Evolutionary conservation across 2,113 vertebrate genomes (phyloP), one percentile per base, ranked within the genome.

Genomic region (Alexandromys fortis): DNA sequence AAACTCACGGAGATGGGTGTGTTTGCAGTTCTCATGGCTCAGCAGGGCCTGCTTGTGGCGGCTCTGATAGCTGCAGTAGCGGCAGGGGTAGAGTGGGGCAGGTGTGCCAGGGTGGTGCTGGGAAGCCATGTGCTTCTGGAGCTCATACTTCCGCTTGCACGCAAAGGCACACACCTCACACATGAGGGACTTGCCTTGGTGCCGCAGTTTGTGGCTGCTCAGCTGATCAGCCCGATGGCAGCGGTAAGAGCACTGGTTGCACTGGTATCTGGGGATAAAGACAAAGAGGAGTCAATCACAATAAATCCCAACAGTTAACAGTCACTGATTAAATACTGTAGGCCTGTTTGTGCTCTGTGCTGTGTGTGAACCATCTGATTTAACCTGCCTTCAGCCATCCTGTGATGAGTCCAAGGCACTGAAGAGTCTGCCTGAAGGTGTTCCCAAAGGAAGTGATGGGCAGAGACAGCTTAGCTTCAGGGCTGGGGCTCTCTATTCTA

Each of bases 21-120:
- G 99, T 96, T 99, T 99, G 98, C 99, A 99, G 98, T 99, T 99
- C 98, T 99, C 99, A 0, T 99, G 99, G 98, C 99, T 99, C 81
- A 99, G 98, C 61, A 99, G 98, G 0, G 99, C 99, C 97, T 99
- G 99, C 55, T 99, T 99, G 98, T 99, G 99, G 94, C 99, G 98
- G 30, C 99, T 99, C 65, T 99, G 98, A 97, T 99, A 99, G n/a
- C 98, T 95, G 92, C 99, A 99, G 97, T 99, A 99, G 96, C 98
- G 99, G 97, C 99, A 99, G 92, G 99, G 99, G 90, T 99, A 99
- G 78, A 99, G 3, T 0, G 99, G 98, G 1, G 98, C 96, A 75
- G 98, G 98, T 0, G 98, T 98, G 73, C 97, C 79, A 0, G 96
- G 75, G 17, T 95, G 97, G 94, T 99, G 99, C 97, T 99, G 99